Evolutionary conservation across 2,113 vertebrate genomes (phyloP).

Genomic region (Pseudonaja textilis): DNA sequence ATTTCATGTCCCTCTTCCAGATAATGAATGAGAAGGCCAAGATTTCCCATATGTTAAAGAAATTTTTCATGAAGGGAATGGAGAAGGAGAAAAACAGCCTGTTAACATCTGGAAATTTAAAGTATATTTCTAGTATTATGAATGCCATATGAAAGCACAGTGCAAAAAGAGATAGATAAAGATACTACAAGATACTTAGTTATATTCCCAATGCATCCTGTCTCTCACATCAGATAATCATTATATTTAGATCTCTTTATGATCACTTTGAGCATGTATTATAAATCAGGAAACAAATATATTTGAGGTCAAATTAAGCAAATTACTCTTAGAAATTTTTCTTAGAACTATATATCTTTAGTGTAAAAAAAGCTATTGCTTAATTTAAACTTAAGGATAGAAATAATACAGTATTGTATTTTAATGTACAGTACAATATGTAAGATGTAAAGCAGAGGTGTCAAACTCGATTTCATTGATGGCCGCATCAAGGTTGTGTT

Average conservation of each 20-base stretch:
- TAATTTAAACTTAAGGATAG: conserved; percentile 14
- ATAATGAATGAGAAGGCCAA: conserved; percentile 13
- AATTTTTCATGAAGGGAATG: conserved; percentile 17
- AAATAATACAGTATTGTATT: background rate
- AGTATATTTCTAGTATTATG: background rate
- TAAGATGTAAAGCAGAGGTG: too few relatives aligned
- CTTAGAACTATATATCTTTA: background rate
- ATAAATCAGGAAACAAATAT: conserved; percentile 6
- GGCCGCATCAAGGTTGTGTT: too few relatives aligned
- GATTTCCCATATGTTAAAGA: conserved; percentile 25
- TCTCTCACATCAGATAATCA: background rate
- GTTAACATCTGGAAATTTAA: conserved; percentile 7
- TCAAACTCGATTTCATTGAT: too few relatives aligned
- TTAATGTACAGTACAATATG: background rate
- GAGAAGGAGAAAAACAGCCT: background rate
- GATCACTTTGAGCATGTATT: background rate
- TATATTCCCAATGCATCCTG: conserved; percentile 6
- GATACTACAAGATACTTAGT: background rate
- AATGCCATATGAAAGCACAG: background rate
- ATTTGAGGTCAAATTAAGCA: background rate
- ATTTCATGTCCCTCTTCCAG: background rate
- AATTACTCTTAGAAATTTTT: background rate
- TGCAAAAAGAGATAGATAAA: conserved; percentile 17
- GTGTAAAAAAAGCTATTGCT: background rate
- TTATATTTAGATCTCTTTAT: background rate